Evolutionary conservation across 2,113 vertebrate genomes (phyloP).

Genomic region (Istiophorus platypterus): DNA sequence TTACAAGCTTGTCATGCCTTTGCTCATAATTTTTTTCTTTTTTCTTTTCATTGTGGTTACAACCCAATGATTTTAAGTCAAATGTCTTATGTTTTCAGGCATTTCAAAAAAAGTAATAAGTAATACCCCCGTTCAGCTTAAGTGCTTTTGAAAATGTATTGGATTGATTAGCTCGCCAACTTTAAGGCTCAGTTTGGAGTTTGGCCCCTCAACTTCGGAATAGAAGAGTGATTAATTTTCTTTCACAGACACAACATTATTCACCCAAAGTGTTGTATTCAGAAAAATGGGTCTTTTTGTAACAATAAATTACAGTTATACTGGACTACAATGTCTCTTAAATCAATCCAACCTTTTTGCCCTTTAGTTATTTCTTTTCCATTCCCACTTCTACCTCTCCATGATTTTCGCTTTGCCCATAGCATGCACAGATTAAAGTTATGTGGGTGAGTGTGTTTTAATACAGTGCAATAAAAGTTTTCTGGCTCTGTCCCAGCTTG

Average conservation of each 20-base stretch:
- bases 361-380: background rate
- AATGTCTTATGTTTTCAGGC: constrained; percentile 18
- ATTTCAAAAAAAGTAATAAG: constrained; percentile 38
- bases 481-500: constrained; percentile 14
- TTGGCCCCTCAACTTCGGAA: background rate
- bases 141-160: constrained; percentile 6
- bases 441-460: background rate
- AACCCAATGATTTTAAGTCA: background rate
- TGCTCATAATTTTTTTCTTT: too few relatives aligned
- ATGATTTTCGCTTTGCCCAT: constrained; percentile 1
- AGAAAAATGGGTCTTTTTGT: background rate
- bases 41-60: background rate
- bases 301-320: background rate
- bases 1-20: background rate
- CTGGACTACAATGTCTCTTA: background rate
- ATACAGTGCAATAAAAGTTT: background rate
- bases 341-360: background rate
- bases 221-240: background rate
- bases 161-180: constrained; percentile 15
- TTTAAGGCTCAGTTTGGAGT: constrained; percentile 4
- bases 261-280: background rate
- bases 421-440: background rate
- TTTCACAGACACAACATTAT: constrained; percentile 6
- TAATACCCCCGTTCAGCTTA: background rate
- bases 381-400: background rate